These are phyloP conservation scores for Drosophila pseudotakahashii DNA, from an alignment of 2,888 invertebrate species.

Conservation along the genomic window DNA sequence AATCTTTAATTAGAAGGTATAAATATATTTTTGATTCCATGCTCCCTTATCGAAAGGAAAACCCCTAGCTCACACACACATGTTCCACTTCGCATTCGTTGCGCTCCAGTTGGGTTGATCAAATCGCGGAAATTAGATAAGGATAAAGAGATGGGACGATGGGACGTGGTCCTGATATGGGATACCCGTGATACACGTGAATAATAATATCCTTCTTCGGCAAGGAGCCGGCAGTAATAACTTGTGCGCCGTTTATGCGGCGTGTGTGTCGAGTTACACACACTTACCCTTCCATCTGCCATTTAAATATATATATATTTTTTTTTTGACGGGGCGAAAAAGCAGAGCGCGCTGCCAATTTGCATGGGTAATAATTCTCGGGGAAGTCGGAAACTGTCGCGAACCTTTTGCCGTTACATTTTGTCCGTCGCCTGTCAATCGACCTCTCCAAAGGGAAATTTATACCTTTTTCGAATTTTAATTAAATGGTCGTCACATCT, in stretches of 20 bases:
- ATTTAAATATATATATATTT: neutral
- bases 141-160: slow-evolving; percentile 24
- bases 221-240: slow-evolving; percentile 55
- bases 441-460: slow-evolving; percentile 70
- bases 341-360: slow-evolving; percentile 58
- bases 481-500: slow-evolving; percentile 73
- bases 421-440: slow-evolving; percentile 74
- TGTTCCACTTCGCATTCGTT: slow-evolving; percentile 1
- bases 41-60: neutral
- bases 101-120: slow-evolving; percentile 29
- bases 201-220: slow-evolving; percentile 12
- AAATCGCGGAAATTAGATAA: slow-evolving; percentile 58
- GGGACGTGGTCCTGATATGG: slow-evolving; percentile 53
- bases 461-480: slow-evolving; percentile 78
- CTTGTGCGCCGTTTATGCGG: slow-evolving; percentile 62
- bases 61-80: neutral
- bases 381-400: slow-evolving; percentile 26
- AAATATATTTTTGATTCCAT: no score
- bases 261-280: slow-evolving; percentile 77
- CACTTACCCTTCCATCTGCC: slow-evolving; percentile 29
- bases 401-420: slow-evolving; percentile 56
- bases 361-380: slow-evolving; percentile 78
- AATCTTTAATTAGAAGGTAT: neutral
- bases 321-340: neutral
- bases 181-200: slow-evolving; percentile 33